These are phyloP conservation scores for Papilio glaucus DNA, from an alignment of 1,140 invertebrate species.

Conservation along the genomic window DNA sequence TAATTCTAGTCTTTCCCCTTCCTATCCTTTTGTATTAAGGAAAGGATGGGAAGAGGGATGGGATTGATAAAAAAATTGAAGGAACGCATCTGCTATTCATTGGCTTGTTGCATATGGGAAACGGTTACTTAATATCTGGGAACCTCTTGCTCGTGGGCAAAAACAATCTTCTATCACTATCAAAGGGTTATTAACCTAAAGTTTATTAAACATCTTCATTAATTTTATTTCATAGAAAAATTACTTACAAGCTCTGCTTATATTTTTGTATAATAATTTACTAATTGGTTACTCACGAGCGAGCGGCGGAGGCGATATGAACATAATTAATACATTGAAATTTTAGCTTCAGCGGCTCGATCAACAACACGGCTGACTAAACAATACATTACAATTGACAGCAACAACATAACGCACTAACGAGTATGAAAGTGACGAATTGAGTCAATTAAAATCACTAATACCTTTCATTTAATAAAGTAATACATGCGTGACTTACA, in stretches of 20 bases:
- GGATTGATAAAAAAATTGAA: too few species aligned
- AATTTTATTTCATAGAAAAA: background rate
- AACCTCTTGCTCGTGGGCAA: too few species aligned
- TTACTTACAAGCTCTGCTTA: background rate
- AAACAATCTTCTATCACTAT: too few species aligned
- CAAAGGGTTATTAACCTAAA: too few species aligned
- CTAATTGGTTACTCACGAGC: background rate
- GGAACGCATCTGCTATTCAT: too few species aligned
- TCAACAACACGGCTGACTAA: slow-evolving; percentile 6
- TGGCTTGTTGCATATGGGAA: too few species aligned
- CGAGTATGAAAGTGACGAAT: slow-evolving; percentile 1
- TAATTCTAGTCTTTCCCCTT: too few species aligned
- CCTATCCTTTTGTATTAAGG: too few species aligned
- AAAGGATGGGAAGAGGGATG: too few species aligned
- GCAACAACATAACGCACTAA: slow-evolving; percentile 22
- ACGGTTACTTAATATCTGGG: too few species aligned
- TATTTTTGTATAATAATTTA: background rate
- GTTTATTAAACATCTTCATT: background rate
- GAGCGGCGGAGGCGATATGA: background rate
- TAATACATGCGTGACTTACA: background rate
- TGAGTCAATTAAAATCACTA: slow-evolving; percentile 18
- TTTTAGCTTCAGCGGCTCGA: background rate
- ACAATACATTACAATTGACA: slow-evolving; percentile 21
- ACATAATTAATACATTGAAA: background rate
- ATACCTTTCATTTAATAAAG: slow-evolving; percentile 14